Percentiles rank a stretch among this genome's conserved stretches.
Conservation (phyloP, 2,113 vertebrate species). For the Peromyscus polionotus region DNA sequence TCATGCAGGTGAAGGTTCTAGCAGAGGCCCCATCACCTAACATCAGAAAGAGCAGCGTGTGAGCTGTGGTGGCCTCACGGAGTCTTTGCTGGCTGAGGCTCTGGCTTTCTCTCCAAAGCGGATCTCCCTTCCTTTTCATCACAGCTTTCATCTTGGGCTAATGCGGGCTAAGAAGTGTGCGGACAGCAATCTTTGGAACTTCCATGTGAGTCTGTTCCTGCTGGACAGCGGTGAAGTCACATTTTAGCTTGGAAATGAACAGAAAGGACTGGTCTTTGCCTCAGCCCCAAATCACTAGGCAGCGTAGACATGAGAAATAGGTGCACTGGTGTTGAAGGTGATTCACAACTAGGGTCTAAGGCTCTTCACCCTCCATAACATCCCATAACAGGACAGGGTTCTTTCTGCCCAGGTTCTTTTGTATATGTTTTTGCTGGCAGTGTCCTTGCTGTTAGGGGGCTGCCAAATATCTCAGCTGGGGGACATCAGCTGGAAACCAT, state of each 20-base stretch:
- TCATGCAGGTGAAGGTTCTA: not conserved
- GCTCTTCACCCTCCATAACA: too few relatives aligned
- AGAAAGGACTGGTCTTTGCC: not conserved
- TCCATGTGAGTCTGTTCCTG: not conserved
- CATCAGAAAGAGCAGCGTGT: not conserved
- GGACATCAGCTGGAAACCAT: not conserved
- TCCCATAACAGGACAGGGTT: not conserved
- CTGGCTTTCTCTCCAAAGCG: conserved; percentile 10
- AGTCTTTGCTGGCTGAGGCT: not conserved
- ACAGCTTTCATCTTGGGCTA: not conserved
- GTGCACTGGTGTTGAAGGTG: not conserved
- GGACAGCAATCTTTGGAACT: not conserved
- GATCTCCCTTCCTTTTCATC: not conserved
- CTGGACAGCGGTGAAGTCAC: not conserved
- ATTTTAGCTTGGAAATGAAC: conserved; percentile 29
- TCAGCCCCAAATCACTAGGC: not conserved
- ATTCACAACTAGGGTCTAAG: not conserved
- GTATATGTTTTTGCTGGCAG: not conserved
- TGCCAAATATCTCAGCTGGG: not conserved
- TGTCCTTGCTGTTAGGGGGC: not conserved
- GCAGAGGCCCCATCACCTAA: not conserved
- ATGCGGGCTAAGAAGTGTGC: not conserved
- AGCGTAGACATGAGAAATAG: not conserved
- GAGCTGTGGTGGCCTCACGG: not conserved
- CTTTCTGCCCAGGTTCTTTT: not conserved